Percentiles rank a stretch among this genome's conserved stretches.
These are phyloP conservation scores for Mesorhabditis sp. DNA, from an alignment of 2,888 invertebrate genomes.

Conservation along the genomic window DNA sequence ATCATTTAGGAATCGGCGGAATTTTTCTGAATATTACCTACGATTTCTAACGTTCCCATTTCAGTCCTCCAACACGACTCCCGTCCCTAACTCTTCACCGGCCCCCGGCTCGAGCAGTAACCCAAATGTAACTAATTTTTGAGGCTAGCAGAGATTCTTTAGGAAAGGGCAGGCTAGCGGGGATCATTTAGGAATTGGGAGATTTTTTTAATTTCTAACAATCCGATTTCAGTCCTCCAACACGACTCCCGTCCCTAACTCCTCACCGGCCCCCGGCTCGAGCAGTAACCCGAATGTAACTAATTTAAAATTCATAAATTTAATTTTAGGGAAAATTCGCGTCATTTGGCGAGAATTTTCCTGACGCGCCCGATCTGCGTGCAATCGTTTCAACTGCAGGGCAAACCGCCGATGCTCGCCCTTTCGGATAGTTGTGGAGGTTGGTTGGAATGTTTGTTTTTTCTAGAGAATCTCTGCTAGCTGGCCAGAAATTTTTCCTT, in stretches of 20 bases:
- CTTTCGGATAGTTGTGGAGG: slow-evolving; percentile 44
- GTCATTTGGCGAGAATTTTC: slow-evolving; percentile 12
- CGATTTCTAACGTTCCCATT: neutral
- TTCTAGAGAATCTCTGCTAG: neutral
- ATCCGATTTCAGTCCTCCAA: neutral
- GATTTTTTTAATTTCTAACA: neutral
- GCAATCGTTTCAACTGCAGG: slow-evolving; percentile 28
- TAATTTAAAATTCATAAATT: neutral
- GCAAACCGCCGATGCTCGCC: slow-evolving; percentile 24
- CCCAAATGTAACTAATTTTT: too few species aligned
- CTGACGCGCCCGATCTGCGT: slow-evolving; percentile 43
- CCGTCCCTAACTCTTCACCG: slow-evolving; percentile 1
- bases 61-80: slow-evolving; percentile 3
- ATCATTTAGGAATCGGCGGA: too few species aligned
- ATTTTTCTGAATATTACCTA: too few species aligned
- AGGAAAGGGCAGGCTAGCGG: neutral
- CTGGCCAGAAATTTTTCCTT: neutral
- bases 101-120: neutral
- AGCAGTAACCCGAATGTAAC: neutral
- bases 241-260: slow-evolving; percentile 1
- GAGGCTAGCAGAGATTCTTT: too few species aligned
- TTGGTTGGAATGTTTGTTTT: slow-evolving; percentile 6
- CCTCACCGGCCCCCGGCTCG: neutral
- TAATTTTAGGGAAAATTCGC: neutral
- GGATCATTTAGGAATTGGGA: neutral